Evolutionary conservation across 2,797 vertebrate species (phyloP).

Genomic region (Lophura swinhoii): DNA sequence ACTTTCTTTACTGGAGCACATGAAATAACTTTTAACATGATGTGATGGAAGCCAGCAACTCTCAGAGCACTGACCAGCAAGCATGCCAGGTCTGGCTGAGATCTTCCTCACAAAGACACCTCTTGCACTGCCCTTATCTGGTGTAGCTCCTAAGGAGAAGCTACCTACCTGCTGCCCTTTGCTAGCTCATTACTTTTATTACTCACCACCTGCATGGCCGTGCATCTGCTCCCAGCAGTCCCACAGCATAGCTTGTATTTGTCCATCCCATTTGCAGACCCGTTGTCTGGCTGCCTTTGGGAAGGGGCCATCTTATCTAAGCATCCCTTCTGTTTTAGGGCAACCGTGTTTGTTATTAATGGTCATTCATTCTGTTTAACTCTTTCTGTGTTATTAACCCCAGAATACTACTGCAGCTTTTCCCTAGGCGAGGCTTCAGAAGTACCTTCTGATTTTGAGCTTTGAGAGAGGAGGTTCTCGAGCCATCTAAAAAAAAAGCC

Average conservation of each 20-base stretch:
- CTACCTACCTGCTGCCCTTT: background rate
- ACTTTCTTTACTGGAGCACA: background rate
- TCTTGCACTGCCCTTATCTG: too few species aligned
- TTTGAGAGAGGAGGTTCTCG: background rate
- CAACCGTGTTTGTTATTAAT: background rate
- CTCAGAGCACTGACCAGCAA: background rate
- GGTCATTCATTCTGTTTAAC: background rate
- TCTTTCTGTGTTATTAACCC: background rate
- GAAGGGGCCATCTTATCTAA: background rate
- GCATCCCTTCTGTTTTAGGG: background rate
- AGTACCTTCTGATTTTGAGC: background rate
- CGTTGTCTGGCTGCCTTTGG: background rate
- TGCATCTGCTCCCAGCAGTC: background rate
- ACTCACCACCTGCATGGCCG: background rate
- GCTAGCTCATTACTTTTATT: background rate
- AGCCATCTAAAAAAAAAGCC: background rate
- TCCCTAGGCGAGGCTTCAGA: background rate
- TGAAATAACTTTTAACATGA: background rate
- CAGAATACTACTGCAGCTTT: background rate
- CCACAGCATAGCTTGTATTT: background rate
- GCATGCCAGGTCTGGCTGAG: background rate
- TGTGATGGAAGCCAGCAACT: background rate
- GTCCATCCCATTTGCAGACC: background rate
- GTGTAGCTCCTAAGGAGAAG: background rate
- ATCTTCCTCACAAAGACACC: background rate